Base-by-base conservation (phyloP, 2,888 invertebrate species). In the Trichopoda pennipes region DNA sequence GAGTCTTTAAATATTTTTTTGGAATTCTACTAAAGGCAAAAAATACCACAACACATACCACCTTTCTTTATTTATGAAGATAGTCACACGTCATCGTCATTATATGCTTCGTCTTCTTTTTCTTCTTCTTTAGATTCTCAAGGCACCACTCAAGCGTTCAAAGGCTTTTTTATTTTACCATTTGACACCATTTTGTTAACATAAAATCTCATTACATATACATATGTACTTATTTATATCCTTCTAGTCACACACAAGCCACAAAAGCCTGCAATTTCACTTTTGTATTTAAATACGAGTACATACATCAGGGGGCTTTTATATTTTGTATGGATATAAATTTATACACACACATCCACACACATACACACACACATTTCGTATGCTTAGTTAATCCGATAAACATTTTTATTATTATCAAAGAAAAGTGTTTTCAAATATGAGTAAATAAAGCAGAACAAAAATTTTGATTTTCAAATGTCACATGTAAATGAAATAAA, bases 61-160 rank as follows among this genome's bases (percentile, higher is more conserved):
- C n/a, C n/a, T n/a, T n/a, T 21, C 35, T 44, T 44, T 47, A 49
- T 58, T 44, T 49, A 51, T 44, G 32, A 21, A 35, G 47, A 70
- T 17, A 49, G 58, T 77, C 61, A 63, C 73, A 74, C 69, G 44
- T 47, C 47, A 47, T 75, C 64, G 17, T 80, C 49, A 72, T n/a
- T n/a, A n/a, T n/a, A n/a, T n/a, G n/a, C n/a, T n/a, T n/a, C n/a
- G n/a, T n/a, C n/a, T n/a, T n/a, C n/a, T n/a, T n/a, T n/a, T n/a
- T 61, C 47, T 61, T 74, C 61, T 32, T 79, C 19, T 12, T 76
- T 58, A 75, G 66, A 56, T 79, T 72, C 63, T 82, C 82, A 82
- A 82, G 82, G 82, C 82, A 72, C 76, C 75, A 82, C 82, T 82
- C 72, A 76, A 79, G 72, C 82, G 82, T 82, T 76, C 82, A 76